These are phyloP conservation scores for Muntiacus muntjak DNA, from an alignment of 2,113 vertebrate genomes.

Conservation along the genomic window DNA sequence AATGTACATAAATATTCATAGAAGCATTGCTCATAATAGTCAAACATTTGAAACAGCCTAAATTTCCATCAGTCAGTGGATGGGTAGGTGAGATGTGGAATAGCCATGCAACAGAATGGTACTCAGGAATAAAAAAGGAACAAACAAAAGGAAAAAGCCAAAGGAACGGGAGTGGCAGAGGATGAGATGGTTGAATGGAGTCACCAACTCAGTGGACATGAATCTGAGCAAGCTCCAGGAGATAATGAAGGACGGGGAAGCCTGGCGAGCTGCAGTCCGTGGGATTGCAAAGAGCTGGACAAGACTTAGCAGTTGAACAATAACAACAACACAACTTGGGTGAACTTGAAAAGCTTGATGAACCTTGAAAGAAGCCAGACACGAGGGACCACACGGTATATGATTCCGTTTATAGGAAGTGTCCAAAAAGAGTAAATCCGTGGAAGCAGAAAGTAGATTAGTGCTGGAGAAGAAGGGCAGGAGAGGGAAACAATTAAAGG, in stretches of 20 bases:
- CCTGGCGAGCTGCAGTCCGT: background rate
- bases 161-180: background rate
- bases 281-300: background rate
- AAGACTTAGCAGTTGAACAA: background rate
- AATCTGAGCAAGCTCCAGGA: background rate
- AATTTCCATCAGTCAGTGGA: background rate
- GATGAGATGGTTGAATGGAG: background rate
- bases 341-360: background rate
- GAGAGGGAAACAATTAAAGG: accelerated
- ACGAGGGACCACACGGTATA: background rate
- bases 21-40: background rate
- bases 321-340: background rate
- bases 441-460: background rate
- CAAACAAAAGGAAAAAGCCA: background rate
- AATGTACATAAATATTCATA: background rate
- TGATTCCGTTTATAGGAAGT: background rate
- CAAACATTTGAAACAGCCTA: background rate
- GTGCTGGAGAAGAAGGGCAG: background rate
- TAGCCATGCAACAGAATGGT: accelerated
- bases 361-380: background rate
- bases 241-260: background rate
- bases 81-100: too few species aligned
- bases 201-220: background rate
- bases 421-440: background rate
- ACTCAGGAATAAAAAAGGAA: background rate